Base-by-base conservation (phyloP, 37 sponge, comb jelly and placozoan species). In the Cladorhizidae sp. region DNA sequence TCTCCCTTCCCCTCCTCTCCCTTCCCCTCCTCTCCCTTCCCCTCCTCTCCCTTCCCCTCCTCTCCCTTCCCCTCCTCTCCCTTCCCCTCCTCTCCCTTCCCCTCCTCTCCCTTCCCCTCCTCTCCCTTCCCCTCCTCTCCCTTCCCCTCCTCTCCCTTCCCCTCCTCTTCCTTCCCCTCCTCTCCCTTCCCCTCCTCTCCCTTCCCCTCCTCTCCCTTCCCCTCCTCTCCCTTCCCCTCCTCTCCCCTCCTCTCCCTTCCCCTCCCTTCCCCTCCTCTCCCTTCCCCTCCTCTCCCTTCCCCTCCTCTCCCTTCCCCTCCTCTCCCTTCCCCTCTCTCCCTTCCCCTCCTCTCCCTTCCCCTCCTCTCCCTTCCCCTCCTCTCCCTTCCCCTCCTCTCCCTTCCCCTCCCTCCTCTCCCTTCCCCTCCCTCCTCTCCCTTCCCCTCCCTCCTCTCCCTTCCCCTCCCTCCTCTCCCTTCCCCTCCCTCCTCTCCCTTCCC, bases 211-310 rank as follows among this genome's bases (percentile, higher is more conserved):
- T 17, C 12, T 17, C 17, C 55, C 55, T 17, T 20, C 55, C 17
- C 55, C 55, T 17, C 55, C 55, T 54, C 55, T 17, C 55, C 55
- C 12, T 17, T 54, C 55, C 55, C 55, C 55, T 20, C 55, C 55
- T 17, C 55, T 17, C 12, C 31, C 28, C n/a, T 12, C 65, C n/a
- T 28, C 23, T 64, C 65, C 12, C 12, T n/a, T n/a, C n/a, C n/a
- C n/a, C n/a, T n/a, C n/a, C n/a, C n/a, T n/a, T n/a, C 56, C 56
- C 56, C 56, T 54, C 56, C 56, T 54, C 56, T 54, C 56, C 56
- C 18, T 54, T 54, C 56, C 18, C 18, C 18, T 18, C 56, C 56
- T 54, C 56, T 18, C 18, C 56, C 56, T 54, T 18, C 56, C 56
- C 18, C 56, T 54, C 56, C 56, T 54, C 18, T 18, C 56, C 56